Evolutionary conservation across 2,888 invertebrate species (phyloP), one percentile per base, ranked within the genome.

Genomic region (Julus scandinavius): DNA sequence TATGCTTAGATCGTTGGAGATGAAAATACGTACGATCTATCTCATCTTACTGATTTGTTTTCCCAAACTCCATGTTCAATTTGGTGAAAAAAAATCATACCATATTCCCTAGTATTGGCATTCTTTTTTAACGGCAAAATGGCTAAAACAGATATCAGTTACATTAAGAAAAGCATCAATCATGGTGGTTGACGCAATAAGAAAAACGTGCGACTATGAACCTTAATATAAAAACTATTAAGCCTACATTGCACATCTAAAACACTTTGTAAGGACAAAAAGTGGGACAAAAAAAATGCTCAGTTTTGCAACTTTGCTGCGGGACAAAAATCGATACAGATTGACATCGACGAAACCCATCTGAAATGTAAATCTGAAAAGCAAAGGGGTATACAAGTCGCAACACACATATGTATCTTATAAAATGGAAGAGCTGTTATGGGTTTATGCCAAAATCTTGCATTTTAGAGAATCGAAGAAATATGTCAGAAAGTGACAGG

Each of bases 311-410:
- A 80, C 13, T 38, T 80, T 80, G 38, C 80, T 80, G 38, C 80
- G 13, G 2, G 13, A 38, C 80, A 80, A 29, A 80, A 80, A 80
- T 80, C 80, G 80, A 80, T 80, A 80, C 80, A 80, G 80, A 80
- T 80, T 80, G 80, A 80, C 80, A 80, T 80, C 80, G 38, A 80
- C 80, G 80, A 80, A 80, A 80, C 38, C 80, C 38, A 80, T 80
- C 38, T 80, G 80, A 80, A 80, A 80, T 80, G 80, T 80, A 80
- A 38, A 80, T 80, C 80, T 80, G 13, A 38, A 80, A 80, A 80
- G 38, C 80, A 80, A 20, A 38, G 80, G 13, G 38, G 38, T 38
- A 80, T 80, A 80, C 29, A 38, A 80, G 38, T 4, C 80, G 80
- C n/a, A 63, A 38, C 38, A 29, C 38, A 3, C 15, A 20, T 20